Percentiles rank a stretch among this genome's conserved stretches.
Conservation (phyloP, 2,888 invertebrate species). For the Venusia cambrica region DNA sequence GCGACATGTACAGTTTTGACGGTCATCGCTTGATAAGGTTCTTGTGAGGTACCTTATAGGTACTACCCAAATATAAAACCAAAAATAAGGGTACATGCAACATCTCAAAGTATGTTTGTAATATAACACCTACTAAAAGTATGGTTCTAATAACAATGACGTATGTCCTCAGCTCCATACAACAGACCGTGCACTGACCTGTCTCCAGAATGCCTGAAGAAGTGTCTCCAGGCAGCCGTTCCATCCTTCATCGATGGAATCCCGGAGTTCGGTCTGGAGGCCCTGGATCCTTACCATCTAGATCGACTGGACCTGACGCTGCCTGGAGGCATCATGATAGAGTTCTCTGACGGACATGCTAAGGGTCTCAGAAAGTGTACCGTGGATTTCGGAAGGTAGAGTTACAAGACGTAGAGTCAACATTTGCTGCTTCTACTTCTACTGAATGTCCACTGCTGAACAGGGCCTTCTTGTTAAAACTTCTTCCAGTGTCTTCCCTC, state of each 20-base stretch:
- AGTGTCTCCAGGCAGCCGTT: slow-evolving; percentile 39
- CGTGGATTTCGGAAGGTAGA: slow-evolving; percentile 51
- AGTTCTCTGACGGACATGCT: slow-evolving; percentile 42
- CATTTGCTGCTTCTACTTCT: too few species aligned
- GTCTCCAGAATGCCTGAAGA: slow-evolving; percentile 43
- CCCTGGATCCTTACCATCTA: slow-evolving; percentile 49
- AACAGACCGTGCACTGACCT: slow-evolving; percentile 39
- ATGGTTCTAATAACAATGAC: neutral
- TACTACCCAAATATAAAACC: too few species aligned
- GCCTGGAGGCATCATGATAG: slow-evolving; percentile 43
- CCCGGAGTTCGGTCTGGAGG: slow-evolving; percentile 42
- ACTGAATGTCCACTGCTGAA: too few species aligned
- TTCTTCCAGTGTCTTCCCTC: too few species aligned
- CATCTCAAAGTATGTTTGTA: too few species aligned
- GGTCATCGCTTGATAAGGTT: too few species aligned
- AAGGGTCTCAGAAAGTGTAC: slow-evolving; percentile 49
- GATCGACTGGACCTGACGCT: slow-evolving; percentile 42
- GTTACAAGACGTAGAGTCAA: too few species aligned
- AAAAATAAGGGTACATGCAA: too few species aligned
- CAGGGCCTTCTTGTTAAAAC: too few species aligned
- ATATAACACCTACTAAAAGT: too few species aligned
- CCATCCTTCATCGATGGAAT: slow-evolving; percentile 43
- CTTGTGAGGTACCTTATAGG: too few species aligned
- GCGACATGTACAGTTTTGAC: too few species aligned
- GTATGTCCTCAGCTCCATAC: slow-evolving; percentile 13